Evolutionary conservation across 2,113 vertebrate genomes (phyloP), one percentile per base, ranked within the genome.

Genomic region (Puffinus mauretanicus): DNA sequence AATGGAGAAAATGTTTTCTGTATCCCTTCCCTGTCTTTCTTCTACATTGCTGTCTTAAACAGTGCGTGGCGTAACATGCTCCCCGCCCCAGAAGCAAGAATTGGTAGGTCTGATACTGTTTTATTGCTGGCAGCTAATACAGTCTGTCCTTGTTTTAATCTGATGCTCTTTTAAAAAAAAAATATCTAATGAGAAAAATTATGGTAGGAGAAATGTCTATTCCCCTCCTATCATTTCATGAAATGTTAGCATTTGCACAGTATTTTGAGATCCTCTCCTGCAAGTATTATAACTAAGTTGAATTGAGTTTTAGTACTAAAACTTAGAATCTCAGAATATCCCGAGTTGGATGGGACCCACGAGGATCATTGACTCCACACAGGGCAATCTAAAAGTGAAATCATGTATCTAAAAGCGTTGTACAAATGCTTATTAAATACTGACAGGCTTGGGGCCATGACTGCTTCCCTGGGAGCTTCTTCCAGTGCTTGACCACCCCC

Each of bases 351-450:
- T 49, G 6, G 11, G 6, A 55, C 14, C 26, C 27, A 2, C 3
- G 1, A 40, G 12, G 22, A 61, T 64, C 44, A 6, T 2, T 7
- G 11, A 47, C 55, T 57, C 49, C 49, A 14, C 26, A 32, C 8
- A 32, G 29, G 40, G 9, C 16, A 62, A 40, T 20, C 30, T 42
- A 11, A 16, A 58, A 49, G 42, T 46, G 44, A 36, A 55, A 67
- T 21, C 12, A 2, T 18, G 0, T 46, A 25, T 65, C 22, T 52
- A 10, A 54, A 20, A 42, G 58, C 3, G 2, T 27, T 24, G 44
- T 25, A 16, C 25, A 77, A 54, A 32, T 29, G 7, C 20, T 69
- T 49, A 14, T 7, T 42, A 64, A 76, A 34, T 30, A 49, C 17
- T 2, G 3, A 15, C 7, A 32, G 9, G 7, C 57, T 36, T 58